phyloP scores from a whole-genome alignment of 2,888 invertebrate species.

The Cantharis flavilabris region DNA sequence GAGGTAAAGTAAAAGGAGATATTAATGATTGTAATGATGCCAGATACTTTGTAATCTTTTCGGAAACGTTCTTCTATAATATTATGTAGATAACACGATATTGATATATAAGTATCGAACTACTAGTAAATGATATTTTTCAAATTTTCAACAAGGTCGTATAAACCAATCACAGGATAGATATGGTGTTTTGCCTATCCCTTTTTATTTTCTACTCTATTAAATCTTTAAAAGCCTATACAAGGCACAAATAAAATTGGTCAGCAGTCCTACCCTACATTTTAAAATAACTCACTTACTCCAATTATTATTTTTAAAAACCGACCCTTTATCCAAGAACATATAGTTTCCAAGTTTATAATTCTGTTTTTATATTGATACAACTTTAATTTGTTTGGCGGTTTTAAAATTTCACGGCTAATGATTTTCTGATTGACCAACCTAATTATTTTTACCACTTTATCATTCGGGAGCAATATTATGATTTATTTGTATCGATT shows the following conservation, averaged over 20 bases:
- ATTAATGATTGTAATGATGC: not conserved
- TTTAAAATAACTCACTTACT: not conserved
- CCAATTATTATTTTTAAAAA: not conserved
- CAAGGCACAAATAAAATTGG: conserved; percentile 56
- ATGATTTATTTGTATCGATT: not conserved
- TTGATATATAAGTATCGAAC: not conserved
- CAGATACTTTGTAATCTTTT: not conserved
- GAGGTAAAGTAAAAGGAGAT: not conserved
- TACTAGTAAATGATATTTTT: conserved; percentile 2
- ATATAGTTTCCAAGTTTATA: not conserved
- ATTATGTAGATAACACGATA: not conserved
- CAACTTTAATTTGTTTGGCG: not conserved
- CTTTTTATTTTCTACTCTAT: conserved; percentile 7
- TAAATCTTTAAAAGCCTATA: conserved; percentile 47
- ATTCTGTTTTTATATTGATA: not conserved
- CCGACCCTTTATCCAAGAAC: not conserved
- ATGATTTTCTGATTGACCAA: not conserved
- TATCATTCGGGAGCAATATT: not conserved
- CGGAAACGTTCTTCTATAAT: not conserved
- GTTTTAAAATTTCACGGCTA: not conserved
- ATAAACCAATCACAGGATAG: conserved; percentile 31
- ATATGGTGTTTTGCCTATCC: conserved; percentile 26
- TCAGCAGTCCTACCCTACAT: conserved; percentile 40
- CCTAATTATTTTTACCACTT: not conserved
- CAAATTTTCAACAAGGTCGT: conserved; percentile 16